A percentile compares a stretch with the other conserved stretches of the same genome.
Evolutionary conservation across 2,113 vertebrate genomes (phyloP).

Genomic region (Reinhardtius hippoglossoides): DNA sequence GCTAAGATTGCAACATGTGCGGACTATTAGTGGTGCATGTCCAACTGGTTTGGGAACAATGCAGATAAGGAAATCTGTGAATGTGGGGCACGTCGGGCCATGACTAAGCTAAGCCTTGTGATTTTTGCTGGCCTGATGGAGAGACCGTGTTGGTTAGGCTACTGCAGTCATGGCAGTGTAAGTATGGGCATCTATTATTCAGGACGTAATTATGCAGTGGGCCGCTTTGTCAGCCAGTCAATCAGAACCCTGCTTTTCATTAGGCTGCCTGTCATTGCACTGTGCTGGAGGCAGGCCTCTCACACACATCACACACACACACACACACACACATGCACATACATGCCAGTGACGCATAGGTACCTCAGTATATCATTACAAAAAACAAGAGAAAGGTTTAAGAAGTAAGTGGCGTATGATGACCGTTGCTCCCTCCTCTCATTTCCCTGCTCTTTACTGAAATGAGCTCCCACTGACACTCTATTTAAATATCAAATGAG

Average conservation of each 20-base stretch:
- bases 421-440: conserved; percentile 25
- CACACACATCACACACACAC: conserved; percentile 34
- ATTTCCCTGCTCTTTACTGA: conserved; percentile 25
- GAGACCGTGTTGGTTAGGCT: conserved; percentile 34
- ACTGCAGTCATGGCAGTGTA: conserved; percentile 64
- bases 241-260: conserved; percentile 82
- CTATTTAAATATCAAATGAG: conserved; percentile 81
- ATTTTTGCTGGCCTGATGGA: conserved; percentile 47
- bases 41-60: conserved; percentile 35
- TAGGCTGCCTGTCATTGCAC: conserved; percentile 75
- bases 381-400: conserved; percentile 32
- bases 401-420: conserved; percentile 13
- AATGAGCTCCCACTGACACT: conserved; percentile 48
- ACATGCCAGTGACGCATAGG: neutral
- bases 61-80: conserved; percentile 20
- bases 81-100: conserved; percentile 27
- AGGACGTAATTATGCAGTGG: conserved; percentile 81
- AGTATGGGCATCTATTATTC: conserved; percentile 83
- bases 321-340: conserved; percentile 28
- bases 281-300: conserved; percentile 62
- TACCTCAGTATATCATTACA: neutral
- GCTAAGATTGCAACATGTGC: conserved; percentile 17
- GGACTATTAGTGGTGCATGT: neutral
- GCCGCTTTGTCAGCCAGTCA: conserved; percentile 80
- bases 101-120: conserved; percentile 13